Percentiles rank a stretch among this genome's conserved stretches.
phyloP scores from a whole-genome alignment of 2,888 invertebrate genomes.

The Leucoma salicis region DNA sequence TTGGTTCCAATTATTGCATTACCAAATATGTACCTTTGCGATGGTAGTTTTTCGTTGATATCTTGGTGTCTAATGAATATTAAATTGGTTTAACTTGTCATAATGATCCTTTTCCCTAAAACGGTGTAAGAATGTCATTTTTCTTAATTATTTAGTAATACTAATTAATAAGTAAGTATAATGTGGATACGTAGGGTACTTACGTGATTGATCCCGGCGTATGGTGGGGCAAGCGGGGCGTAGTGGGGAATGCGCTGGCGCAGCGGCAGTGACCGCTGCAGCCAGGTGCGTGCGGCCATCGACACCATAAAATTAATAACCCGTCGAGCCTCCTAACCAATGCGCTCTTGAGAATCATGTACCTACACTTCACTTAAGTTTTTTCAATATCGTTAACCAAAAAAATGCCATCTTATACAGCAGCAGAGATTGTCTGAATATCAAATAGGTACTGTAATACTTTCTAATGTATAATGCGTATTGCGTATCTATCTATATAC shows the following conservation, averaged over 20 bases:
- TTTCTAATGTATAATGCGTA: not conserved
- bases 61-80: no score
- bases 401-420: not conserved
- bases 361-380: constrained; percentile 54
- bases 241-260: constrained; percentile 39
- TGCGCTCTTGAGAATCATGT: constrained; percentile 66
- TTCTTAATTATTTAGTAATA: no score
- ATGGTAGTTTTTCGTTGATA: no score
- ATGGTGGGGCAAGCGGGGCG: constrained; percentile 12
- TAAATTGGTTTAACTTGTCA: no score
- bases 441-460: no score
- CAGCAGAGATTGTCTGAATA: not conserved
- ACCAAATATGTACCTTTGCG: no score
- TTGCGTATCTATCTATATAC: no score
- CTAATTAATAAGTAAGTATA: constrained; percentile 12
- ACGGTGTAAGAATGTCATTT: no score
- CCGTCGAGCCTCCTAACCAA: constrained; percentile 74
- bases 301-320: constrained; percentile 82
- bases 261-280: constrained; percentile 74
- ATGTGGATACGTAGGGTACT: constrained; percentile 21
- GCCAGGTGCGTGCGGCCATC: constrained; percentile 80
- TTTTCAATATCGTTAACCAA: constrained; percentile 19
- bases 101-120: no score
- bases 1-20: no score
- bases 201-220: constrained; percentile 67